Conservation (phyloP, 2,113 vertebrate genomes). For the Colius striatus region DNA sequence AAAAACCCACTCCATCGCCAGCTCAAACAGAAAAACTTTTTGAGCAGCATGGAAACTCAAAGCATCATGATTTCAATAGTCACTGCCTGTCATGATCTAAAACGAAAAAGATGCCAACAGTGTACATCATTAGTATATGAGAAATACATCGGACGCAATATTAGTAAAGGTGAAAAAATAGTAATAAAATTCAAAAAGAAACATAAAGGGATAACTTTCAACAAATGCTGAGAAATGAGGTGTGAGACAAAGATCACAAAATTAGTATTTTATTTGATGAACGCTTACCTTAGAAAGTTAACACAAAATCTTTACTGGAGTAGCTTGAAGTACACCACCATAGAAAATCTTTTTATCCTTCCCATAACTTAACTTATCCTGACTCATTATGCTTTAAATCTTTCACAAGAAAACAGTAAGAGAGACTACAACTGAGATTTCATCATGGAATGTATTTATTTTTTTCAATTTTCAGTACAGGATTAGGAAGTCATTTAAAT, state of each 20-base stretch:
- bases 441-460: constrained; percentile 78
- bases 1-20: not conserved
- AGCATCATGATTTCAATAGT: not conserved
- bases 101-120: not conserved
- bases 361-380: not conserved
- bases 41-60: not conserved
- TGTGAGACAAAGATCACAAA: not conserved
- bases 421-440: constrained; percentile 26
- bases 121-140: not conserved
- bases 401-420: not conserved
- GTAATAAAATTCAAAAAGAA: not conserved
- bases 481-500: constrained; percentile 79
- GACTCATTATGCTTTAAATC: not conserved
- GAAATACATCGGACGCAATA: rapidly evolving
- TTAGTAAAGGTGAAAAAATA: not conserved
- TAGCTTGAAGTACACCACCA: not conserved
- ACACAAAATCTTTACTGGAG: not conserved
- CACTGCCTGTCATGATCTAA: not conserved
- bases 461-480: constrained; percentile 74
- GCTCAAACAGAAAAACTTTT: not conserved
- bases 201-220: not conserved
- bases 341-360: not conserved
- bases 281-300: not conserved
- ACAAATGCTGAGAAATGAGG: not conserved
- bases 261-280: not conserved